These are phyloP conservation scores for Gonioctena quinquepunctata DNA, from an alignment of 1,140 invertebrate genomes.

Conservation along the genomic window DNA sequence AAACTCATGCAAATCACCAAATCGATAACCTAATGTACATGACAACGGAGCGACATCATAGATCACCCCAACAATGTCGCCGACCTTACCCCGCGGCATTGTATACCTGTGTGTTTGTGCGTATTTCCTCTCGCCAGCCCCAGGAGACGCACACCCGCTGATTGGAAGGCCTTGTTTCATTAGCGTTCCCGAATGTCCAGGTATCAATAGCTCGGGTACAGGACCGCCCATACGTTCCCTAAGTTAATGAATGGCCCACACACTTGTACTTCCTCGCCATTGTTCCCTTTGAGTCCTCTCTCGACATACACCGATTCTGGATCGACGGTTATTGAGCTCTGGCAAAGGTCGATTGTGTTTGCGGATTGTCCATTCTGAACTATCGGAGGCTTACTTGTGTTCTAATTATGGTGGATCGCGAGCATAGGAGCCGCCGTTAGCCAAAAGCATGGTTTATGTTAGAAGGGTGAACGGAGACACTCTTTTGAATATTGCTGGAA, in stretches of 20 bases:
- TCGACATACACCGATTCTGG: neutral
- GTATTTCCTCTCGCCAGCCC: neutral
- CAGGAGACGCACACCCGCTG: slow-evolving; percentile 15
- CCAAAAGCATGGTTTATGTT: too few relatives aligned
- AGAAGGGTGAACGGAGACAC: too few relatives aligned
- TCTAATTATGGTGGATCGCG: neutral
- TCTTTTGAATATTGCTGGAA: too few relatives aligned
- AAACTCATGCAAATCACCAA: too few relatives aligned
- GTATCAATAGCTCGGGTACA: slow-evolving; percentile 25
- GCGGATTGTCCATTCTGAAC: neutral
- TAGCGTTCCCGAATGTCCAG: slow-evolving; percentile 34
- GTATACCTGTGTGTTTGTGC: slow-evolving; percentile 6
- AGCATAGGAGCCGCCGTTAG: too few relatives aligned
- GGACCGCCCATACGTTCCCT: slow-evolving; percentile 4
- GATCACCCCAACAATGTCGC: slow-evolving; percentile 13
- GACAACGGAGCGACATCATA: neutral
- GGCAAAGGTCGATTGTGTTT: neutral
- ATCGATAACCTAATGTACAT: slow-evolving; percentile 4
- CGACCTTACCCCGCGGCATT: slow-evolving; percentile 14
- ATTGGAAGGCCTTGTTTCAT: slow-evolving; percentile 44
- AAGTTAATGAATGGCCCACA: slow-evolving; percentile 21
- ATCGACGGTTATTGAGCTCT: neutral
- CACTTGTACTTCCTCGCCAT: neutral
- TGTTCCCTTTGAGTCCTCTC: neutral
- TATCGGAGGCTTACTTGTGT: neutral